Conservation (phyloP, 2,113 vertebrate species). For the Phylloscopus whistleri region DNA sequence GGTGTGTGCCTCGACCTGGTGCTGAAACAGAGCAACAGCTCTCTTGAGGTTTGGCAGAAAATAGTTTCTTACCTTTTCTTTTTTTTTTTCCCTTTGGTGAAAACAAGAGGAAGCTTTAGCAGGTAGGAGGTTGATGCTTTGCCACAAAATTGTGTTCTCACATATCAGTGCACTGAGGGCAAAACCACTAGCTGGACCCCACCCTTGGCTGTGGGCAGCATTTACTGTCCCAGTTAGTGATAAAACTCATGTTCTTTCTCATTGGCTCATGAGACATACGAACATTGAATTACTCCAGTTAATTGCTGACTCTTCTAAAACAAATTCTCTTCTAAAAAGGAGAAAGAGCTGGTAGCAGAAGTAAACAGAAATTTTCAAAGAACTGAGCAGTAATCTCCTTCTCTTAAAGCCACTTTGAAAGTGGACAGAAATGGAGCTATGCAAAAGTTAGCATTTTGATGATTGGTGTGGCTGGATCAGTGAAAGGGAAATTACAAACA, state of each 20-base stretch:
- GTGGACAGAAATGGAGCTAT: not conserved
- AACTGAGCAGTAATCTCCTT: not conserved
- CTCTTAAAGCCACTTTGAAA: not conserved
- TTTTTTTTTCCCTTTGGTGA: not conserved
- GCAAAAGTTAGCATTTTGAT: not conserved
- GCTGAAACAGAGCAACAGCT: not conserved
- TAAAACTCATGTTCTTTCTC: not conserved
- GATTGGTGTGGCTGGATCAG: not conserved
- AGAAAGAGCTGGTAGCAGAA: not conserved
- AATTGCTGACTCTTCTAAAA: not conserved
- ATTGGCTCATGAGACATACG: not conserved
- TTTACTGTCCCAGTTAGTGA: not conserved
- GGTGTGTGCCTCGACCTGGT: not conserved
- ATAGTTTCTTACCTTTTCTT: not conserved
- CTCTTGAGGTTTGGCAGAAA: constrained; percentile 31
- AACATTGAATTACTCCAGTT: not conserved
- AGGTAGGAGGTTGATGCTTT: constrained; percentile 15
- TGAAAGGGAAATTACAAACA: not conserved
- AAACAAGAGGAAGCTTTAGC: constrained; percentile 34
- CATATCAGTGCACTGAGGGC: not conserved
- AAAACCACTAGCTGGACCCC: not conserved
- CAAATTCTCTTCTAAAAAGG: not conserved
- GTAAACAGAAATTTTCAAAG: not conserved
- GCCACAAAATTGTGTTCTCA: not conserved
- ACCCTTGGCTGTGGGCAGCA: not conserved